Base-by-base conservation (phyloP, 2,797 vertebrate species). In the Orientallactaga sibirica region DNA sequence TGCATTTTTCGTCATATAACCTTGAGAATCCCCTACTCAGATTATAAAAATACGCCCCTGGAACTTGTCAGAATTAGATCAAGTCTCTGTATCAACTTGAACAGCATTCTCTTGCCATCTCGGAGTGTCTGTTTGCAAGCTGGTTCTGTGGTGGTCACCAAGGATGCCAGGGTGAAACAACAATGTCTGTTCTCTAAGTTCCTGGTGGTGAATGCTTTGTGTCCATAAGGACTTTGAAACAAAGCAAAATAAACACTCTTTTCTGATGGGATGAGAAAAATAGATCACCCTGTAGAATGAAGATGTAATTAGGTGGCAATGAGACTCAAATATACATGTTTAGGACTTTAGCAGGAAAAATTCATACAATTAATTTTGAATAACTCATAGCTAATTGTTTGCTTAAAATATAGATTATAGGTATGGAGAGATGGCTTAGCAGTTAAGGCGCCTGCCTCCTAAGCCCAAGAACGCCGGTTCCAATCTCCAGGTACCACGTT, bases 171-270 rank as follows among this genome's bases (percentile, higher is more conserved):
- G 8, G 75, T 29, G 20, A 62, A 24, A 0, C 14, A 16, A 84
- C 27, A 81, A 82, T 15, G 2, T 83, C 62, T 83, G 5, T 7
- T 18, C 7, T 80, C 7, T 29, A 86, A 64, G 20, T 33, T 0
- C 7, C 18, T 71, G 64, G 0, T 86, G 24, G 84, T 37, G 80
- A 62, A 83, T 88, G 11, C 3, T 11, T 93, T 78, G 0, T 66
- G 27, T 71, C 9, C 25, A 33, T 61, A 48, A 76, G 4, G 1
- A 84, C 24, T 91, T 68, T 83, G 61, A 94, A 93, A 88, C 10
- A 92, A 48, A 5, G 18, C 0, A 90, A 64, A 75, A 88, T 73
- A 81, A 79, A 90, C 93, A 88, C 24, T 83, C 6, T 77, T 92
- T 91, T 1, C 29, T 91, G 41, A 52, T 73, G 11, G 66, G 76